Base-by-base conservation (phyloP, 2,888 invertebrate genomes). In the Callimorpha dominula region DNA sequence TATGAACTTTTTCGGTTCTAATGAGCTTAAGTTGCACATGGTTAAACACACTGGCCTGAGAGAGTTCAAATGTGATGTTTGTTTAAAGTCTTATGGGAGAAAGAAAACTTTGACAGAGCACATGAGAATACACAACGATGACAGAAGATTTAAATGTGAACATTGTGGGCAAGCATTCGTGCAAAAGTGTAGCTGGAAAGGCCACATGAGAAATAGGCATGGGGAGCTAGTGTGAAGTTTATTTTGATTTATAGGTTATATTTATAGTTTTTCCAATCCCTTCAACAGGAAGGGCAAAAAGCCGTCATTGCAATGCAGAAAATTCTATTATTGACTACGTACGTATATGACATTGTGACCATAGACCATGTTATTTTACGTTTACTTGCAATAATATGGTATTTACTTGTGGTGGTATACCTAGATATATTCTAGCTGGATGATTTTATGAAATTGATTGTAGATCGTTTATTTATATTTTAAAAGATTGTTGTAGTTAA, bases 91-190 rank as follows among this genome's bases (percentile, higher is more conserved):
- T 0, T 92, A 88, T 67, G 85, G 82, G 0, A 81, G 89, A 50
- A 88, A 84, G 76, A 87, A 86, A 57, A 89, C 89, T 1, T 75
- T 89, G 40, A 85, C 71, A 5, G 86, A 89, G 31, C 89, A 90
- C n/a, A 87, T 90, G 86, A 79, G 85, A 52, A 90, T 90, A 62
- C 89, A 90, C 54, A 86, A 83, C n/a, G 86, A 89, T 57, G 87
- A 88, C 71, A 84, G 84, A 8, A 68, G 86, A 15, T 88, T 85
- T 65, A 81, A 85, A 15, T 89, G 89, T 64, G 83, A 84, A 7
- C 78, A 82, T 20, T 89, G 89, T 42, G 85, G 85, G 0, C 85
- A 85, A 65, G 84, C 83, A 7, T 88, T 88, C 43, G 81, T 86
- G 3, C 87, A 88, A 70, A 90, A 88, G 63, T 86, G 86, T 64